Evolutionary conservation across 2,888 invertebrate genomes (phyloP).

Genomic region (Thecocarcelia acutangulata): DNA sequence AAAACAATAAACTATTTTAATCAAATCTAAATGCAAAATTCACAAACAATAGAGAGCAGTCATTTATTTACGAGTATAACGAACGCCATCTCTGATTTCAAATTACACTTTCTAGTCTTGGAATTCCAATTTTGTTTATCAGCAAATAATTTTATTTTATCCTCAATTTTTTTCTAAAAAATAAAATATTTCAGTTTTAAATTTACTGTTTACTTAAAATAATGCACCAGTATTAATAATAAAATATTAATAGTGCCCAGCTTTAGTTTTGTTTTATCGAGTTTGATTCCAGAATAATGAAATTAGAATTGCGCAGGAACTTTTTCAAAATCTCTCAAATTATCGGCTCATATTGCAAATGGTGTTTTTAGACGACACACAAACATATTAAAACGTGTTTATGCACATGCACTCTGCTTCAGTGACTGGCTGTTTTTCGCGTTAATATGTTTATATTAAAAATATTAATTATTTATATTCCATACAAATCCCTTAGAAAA

Average conservation of each 20-base stretch:
- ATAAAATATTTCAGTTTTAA: conserved; percentile 6
- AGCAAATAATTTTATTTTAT: conserved; percentile 25
- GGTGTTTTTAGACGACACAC: conserved; percentile 3
- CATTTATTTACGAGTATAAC: neutral
- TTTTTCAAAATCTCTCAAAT: conserved; percentile 11
- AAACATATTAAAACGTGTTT: neutral
- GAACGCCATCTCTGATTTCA: conserved; percentile 5
- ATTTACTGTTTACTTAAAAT: conserved; percentile 12
- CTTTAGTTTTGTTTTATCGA: conserved; percentile 14
- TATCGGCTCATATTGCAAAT: neutral
- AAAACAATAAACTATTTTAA: too few species aligned
- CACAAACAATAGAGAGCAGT: conserved; percentile 5
- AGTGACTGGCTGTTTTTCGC: conserved; percentile 32
- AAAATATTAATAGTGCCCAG: neutral
- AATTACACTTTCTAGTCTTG: neutral
- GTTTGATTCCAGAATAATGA: conserved; percentile 48
- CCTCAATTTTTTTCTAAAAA: conserved; percentile 1
- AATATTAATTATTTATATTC: neutral
- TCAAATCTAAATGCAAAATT: conserved; percentile 50
- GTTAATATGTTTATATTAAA: conserved; percentile 12
- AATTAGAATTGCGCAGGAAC: conserved; percentile 14
- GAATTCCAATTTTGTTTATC: neutral
- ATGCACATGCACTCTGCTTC: conserved; percentile 9
- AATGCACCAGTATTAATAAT: neutral
- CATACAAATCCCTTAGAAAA: neutral